phyloP scores from a whole-genome alignment of 2,797 vertebrate species.

The Spatula clypeata region DNA sequence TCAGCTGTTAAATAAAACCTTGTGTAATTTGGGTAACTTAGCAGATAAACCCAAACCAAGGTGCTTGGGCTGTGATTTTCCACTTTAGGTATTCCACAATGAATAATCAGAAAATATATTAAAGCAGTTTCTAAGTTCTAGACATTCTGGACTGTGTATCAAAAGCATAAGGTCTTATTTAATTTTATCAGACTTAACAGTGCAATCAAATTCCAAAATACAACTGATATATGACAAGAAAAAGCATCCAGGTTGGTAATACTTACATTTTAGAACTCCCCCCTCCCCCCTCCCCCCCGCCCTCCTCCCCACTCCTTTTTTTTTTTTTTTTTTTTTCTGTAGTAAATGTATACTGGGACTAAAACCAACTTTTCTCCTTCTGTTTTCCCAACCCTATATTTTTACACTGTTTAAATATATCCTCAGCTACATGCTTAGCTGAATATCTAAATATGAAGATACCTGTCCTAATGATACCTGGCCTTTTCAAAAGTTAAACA shows the following conservation, averaged over 20 bases:
- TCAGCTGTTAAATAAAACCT: background rate
- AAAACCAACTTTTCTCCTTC: background rate
- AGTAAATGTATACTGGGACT: background rate
- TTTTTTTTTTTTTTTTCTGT: background rate
- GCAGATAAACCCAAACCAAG: background rate
- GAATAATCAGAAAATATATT: background rate
- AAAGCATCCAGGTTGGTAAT: background rate
- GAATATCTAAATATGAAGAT: background rate
- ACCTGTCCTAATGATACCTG: background rate
- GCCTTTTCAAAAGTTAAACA: background rate
- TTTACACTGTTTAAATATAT: background rate
- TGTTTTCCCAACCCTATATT: background rate
- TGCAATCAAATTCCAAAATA: background rate
- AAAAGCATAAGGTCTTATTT: background rate
- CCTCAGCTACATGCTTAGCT: background rate
- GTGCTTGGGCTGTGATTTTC: background rate
- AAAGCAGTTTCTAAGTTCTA: background rate
- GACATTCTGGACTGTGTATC: too few species aligned
- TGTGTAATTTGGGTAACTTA: background rate
- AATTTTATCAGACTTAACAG: background rate
- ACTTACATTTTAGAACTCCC: background rate
- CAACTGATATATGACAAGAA: background rate
- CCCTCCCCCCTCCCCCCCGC: too few species aligned
- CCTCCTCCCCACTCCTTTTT: too few species aligned
- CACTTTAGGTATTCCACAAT: background rate